phyloP scores from a whole-genome alignment of 1,140 invertebrate genomes.

The Pissodes strobi region DNA sequence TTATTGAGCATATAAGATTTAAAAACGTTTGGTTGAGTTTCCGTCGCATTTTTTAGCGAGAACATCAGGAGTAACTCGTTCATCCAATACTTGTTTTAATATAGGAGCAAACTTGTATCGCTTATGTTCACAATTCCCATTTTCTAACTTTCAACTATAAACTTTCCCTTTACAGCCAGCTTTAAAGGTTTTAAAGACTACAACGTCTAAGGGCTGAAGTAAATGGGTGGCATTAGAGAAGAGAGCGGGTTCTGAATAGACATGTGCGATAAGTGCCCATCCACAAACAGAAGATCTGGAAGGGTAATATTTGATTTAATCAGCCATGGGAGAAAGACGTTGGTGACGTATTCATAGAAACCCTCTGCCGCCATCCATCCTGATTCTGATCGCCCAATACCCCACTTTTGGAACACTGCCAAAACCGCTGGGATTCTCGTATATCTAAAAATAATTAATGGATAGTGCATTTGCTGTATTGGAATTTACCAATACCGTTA shows the following conservation, averaged over 20 bases:
- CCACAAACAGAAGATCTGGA: constrained; percentile 55
- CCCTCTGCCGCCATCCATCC: constrained; percentile 55
- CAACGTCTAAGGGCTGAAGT: constrained; percentile 55
- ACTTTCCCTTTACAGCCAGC: constrained; percentile 35
- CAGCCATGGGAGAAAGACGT: constrained; percentile 50
- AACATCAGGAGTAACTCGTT: too few relatives aligned
- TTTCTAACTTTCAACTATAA: constrained; percentile 1
- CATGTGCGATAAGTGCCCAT: constrained; percentile 55
- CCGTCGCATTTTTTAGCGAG: too few relatives aligned
- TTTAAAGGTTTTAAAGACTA: constrained; percentile 49
- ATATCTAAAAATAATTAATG: constrained; percentile 26
- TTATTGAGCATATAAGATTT: too few relatives aligned
- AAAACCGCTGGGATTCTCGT: constrained; percentile 12
- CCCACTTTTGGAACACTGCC: constrained; percentile 31
- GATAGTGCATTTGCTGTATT: constrained; percentile 16
- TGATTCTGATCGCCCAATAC: constrained; percentile 49
- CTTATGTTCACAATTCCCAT: too few relatives aligned
- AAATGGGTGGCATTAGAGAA: constrained; percentile 50
- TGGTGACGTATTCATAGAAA: constrained; percentile 57
- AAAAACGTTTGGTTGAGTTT: too few relatives aligned
- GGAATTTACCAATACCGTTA: constrained; percentile 19
- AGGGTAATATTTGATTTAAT: constrained; percentile 39
- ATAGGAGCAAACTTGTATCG: too few relatives aligned
- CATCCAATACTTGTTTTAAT: too few relatives aligned
- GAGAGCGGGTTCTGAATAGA: constrained; percentile 52